phyloP scores from a whole-genome alignment of 1,140 invertebrate genomes.

The Pachypeltis micranthus region DNA sequence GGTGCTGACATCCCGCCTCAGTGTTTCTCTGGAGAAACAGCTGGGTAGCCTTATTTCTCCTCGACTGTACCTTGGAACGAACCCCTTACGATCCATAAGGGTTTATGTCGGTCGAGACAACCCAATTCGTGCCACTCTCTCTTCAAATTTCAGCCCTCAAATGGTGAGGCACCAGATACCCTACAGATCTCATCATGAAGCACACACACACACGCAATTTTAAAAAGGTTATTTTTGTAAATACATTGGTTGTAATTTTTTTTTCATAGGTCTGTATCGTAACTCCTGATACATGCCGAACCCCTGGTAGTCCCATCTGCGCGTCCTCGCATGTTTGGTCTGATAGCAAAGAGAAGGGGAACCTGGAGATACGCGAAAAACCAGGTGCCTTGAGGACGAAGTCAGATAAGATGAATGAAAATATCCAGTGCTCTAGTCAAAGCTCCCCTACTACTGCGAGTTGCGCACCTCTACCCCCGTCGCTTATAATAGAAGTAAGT shows the following conservation, averaged over 20 bases:
- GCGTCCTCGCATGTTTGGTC: constrained; percentile 13
- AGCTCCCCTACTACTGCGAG: constrained; percentile 15
- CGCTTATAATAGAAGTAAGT: constrained; percentile 12
- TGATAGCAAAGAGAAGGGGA: constrained; percentile 31
- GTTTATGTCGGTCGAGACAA: too few relatives aligned
- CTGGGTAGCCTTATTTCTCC: too few relatives aligned
- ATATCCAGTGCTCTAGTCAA: constrained; percentile 23
- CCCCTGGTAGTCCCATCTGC: constrained; percentile 10
- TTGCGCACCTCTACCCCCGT: neutral
- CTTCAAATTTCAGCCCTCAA: too few relatives aligned
- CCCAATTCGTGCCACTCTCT: too few relatives aligned
- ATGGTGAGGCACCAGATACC: too few relatives aligned
- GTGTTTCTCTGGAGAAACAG: too few relatives aligned
- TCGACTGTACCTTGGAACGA: too few relatives aligned
- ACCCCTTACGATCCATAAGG: too few relatives aligned
- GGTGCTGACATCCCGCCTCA: too few relatives aligned
- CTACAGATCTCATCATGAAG: too few relatives aligned
- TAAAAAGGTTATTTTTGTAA: too few relatives aligned
- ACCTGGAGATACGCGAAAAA: constrained; percentile 35
- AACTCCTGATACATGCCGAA: neutral
- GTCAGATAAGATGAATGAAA: constrained; percentile 30
- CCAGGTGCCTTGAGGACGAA: constrained; percentile 20
- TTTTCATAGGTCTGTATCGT: neutral
- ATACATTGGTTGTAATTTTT: neutral
- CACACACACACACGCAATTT: too few relatives aligned